These are phyloP conservation scores for Phyllotis vaccarum DNA, from an alignment of 2,797 vertebrate genomes.

Conservation along the genomic window DNA sequence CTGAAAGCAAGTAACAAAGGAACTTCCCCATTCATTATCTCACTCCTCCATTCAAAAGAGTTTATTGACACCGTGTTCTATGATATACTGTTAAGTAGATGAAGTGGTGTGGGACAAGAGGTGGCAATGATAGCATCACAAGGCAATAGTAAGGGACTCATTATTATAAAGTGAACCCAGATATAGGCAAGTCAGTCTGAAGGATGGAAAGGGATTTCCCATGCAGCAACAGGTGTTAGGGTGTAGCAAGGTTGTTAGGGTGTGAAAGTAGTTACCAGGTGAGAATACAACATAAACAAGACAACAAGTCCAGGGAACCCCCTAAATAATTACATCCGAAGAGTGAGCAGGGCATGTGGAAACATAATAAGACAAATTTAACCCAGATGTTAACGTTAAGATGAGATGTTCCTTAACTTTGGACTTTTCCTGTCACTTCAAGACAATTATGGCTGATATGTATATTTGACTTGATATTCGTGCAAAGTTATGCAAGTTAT, in stretches of 20 bases:
- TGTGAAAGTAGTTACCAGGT: background rate
- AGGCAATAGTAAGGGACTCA: background rate
- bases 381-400: background rate
- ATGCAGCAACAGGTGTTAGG: background rate
- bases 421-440: background rate
- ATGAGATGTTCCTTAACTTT: background rate
- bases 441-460: background rate
- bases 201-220: background rate
- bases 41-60: background rate
- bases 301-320: too few relatives aligned
- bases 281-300: background rate
- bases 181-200: background rate
- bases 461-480: background rate
- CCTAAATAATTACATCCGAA: background rate
- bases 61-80: background rate
- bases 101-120: background rate
- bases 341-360: background rate
- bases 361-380: background rate
- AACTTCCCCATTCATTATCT: background rate
- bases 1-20: background rate
- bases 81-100: background rate
- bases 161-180: background rate
- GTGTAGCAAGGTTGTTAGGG: background rate
- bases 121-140: accelerated
- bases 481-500: background rate